Conservation (phyloP, 2,888 invertebrate genomes). For the Ectobius pallidus region DNA sequence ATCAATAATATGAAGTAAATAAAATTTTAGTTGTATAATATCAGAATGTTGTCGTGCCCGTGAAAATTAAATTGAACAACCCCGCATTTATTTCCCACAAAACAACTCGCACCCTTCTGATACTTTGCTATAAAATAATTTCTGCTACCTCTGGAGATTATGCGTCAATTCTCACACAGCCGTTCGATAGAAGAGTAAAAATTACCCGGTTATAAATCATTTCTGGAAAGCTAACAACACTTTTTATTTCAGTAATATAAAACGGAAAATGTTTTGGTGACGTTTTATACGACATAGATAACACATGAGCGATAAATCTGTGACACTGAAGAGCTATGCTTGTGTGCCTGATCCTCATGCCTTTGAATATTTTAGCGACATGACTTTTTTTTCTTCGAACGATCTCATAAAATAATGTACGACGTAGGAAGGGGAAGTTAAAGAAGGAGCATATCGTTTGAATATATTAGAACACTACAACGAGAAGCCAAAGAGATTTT, state of each 20-base stretch:
- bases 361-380: conserved; percentile 11
- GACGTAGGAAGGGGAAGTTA: neutral
- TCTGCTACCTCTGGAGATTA: neutral
- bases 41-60: too few species aligned
- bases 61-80: too few species aligned
- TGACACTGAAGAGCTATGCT: conserved; percentile 12
- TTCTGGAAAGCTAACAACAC: neutral
- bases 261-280: conserved; percentile 29
- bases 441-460: neutral
- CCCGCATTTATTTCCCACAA: too few species aligned
- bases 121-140: neutral
- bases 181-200: conserved; percentile 7
- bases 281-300: conserved; percentile 24
- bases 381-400: neutral
- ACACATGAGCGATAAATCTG: conserved; percentile 20
- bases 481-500: neutral
- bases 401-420: conserved; percentile 5
- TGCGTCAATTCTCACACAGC: neutral
- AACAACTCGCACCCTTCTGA: neutral
- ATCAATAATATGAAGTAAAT: too few species aligned
- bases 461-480: neutral
- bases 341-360: neutral
- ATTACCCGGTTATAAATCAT: conserved; percentile 20
- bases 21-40: too few species aligned
- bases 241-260: conserved; percentile 30